A percentile compares a stretch with the other conserved stretches of the same genome.
These are phyloP conservation scores for Eulemur albifrons DNA, from an alignment of 2,797 vertebrate genomes.

Conservation along the genomic window DNA sequence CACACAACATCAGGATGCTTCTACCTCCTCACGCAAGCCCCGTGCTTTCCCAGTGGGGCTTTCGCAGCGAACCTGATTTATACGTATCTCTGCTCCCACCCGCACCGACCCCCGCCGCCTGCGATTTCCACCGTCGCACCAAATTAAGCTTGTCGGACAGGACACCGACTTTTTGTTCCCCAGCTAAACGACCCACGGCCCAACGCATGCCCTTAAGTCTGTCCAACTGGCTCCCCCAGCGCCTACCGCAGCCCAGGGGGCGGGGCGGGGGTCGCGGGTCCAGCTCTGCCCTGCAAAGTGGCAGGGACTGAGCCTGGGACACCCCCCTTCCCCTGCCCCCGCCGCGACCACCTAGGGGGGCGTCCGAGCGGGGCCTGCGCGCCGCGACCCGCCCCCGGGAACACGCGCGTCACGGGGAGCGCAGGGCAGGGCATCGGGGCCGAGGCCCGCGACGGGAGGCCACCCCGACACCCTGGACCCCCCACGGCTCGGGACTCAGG, in stretches of 20 bases:
- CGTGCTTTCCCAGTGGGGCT: not conserved
- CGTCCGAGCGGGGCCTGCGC: not conserved
- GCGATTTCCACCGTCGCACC: not conserved
- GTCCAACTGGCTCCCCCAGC: not conserved
- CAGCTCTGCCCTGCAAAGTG: no score
- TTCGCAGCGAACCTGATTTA: not conserved
- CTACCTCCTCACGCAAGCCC: not conserved
- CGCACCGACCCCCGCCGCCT: not conserved
- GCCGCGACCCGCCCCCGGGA: rapidly evolving
- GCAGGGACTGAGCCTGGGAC: not conserved
- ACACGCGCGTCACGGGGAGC: rapidly evolving
- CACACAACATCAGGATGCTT: not conserved
- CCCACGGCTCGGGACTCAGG: not conserved
- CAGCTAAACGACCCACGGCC: not conserved
- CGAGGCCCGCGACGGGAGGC: not conserved
- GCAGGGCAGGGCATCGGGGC: not conserved
- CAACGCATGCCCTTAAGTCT: not conserved
- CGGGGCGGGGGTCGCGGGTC: not conserved
- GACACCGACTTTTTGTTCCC: not conserved
- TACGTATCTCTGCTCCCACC: not conserved
- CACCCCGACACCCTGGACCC: no score
- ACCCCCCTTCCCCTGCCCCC: not conserved
- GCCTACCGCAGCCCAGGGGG: not conserved
- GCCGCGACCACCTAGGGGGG: not conserved
- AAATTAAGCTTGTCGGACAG: not conserved